These are phyloP conservation scores for Hafferia zeledoni DNA, from an alignment of 2,797 vertebrate species.

Conservation along the genomic window DNA sequence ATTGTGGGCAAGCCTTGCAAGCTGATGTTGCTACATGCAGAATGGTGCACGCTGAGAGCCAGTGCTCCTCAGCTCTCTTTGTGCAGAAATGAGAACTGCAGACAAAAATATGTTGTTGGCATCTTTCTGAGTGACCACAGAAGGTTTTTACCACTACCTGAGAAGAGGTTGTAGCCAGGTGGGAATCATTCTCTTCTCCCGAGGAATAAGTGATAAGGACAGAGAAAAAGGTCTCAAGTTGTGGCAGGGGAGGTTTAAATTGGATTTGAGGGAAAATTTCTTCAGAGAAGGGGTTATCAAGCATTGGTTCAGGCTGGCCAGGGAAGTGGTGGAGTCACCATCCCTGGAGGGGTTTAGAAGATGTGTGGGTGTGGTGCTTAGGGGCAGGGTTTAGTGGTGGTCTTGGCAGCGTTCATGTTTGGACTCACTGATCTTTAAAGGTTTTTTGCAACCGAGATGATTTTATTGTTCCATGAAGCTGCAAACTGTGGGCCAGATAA, in stretches of 20 bases:
- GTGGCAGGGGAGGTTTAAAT: not conserved
- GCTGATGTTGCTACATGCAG: constrained; percentile 1
- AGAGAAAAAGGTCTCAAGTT: not conserved
- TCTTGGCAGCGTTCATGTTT: not conserved
- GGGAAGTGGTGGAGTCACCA: not conserved
- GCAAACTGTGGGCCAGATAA: not conserved
- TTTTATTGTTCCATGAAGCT: not conserved
- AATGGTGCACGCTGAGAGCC: not conserved
- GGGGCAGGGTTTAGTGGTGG: not conserved
- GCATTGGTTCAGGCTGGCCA: not conserved
- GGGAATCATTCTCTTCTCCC: not conserved
- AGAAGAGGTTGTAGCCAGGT: not conserved
- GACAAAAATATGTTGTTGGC: constrained; percentile 65
- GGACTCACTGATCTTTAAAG: not conserved
- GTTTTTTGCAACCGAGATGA: not conserved
- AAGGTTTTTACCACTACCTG: not conserved
- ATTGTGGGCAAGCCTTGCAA: constrained; percentile 41
- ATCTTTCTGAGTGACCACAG: constrained; percentile 5
- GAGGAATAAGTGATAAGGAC: not conserved
- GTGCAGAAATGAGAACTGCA: constrained; percentile 14
- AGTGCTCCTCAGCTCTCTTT: constrained; percentile 25
- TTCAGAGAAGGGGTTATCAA: not conserved
- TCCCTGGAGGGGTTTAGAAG: not conserved
- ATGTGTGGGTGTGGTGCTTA: not conserved
- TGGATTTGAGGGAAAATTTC: not conserved